Evolutionary conservation across 2,888 invertebrate species (phyloP).

Genomic region (Ormia ochracea): DNA sequence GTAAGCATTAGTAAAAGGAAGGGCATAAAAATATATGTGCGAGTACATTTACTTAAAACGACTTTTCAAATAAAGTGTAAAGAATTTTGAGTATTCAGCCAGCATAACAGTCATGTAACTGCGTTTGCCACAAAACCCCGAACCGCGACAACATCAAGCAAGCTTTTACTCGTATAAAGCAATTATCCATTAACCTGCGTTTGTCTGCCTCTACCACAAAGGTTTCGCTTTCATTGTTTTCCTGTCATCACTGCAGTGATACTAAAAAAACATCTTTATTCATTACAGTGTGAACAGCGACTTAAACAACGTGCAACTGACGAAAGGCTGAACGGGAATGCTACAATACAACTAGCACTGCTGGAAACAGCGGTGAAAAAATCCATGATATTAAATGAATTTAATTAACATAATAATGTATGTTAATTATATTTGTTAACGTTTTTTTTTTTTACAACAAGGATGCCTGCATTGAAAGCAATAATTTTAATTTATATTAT

Average conservation of each 20-base stretch:
- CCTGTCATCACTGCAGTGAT: background rate
- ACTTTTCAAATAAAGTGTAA: too few relatives aligned
- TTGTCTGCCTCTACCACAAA: background rate
- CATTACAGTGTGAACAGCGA: constrained; percentile 16
- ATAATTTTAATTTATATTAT: background rate
- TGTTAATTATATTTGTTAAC: constrained; percentile 60
- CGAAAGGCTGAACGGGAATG: background rate
- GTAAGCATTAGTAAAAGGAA: too few relatives aligned
- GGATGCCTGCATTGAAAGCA: background rate
- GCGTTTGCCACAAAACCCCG: background rate
- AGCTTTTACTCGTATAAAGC: constrained; percentile 20
- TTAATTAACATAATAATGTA: constrained; percentile 60
- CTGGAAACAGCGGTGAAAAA: background rate
- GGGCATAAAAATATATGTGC: too few relatives aligned
- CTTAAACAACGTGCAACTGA: background rate
- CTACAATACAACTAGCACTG: background rate
- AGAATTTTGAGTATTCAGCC: too few relatives aligned
- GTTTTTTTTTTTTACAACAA: constrained; percentile 39
- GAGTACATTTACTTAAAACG: too few relatives aligned
- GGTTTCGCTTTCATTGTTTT: background rate
- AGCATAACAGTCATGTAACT: too few relatives aligned
- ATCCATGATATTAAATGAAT: constrained; percentile 56
- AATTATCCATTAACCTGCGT: background rate
- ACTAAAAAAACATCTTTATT: constrained; percentile 4
- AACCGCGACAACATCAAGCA: constrained; percentile 26